A percentile compares a stretch with the other conserved stretches of the same genome.
Conservation (phyloP, 2,113 vertebrate species). For the Osmerus mordax region DNA sequence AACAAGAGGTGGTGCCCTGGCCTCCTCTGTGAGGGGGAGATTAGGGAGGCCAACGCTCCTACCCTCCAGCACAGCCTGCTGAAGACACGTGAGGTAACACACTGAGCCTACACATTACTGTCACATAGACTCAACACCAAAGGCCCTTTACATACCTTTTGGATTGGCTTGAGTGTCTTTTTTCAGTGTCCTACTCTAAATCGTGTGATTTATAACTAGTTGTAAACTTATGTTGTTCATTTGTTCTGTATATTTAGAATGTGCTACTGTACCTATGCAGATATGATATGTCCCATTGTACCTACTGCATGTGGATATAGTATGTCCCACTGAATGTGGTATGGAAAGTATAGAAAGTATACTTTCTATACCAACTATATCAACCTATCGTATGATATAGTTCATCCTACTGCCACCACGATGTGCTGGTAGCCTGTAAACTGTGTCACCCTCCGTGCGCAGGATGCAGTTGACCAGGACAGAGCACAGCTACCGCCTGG, state of each 20-base stretch:
- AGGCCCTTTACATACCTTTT: background rate
- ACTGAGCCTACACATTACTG: conserved; percentile 14
- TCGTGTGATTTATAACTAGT: too few species aligned
- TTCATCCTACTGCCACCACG: background rate
- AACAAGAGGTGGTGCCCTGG: conserved; percentile 61
- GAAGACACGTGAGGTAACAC: conserved; percentile 54
- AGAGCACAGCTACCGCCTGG: background rate
- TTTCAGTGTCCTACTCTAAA: background rate
- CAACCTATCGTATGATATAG: background rate
- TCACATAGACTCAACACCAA: conserved; percentile 20
- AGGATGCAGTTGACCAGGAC: background rate
- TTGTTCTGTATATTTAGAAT: too few species aligned
- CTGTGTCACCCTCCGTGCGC: background rate
- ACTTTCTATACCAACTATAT: too few species aligned
- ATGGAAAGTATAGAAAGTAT: too few species aligned
- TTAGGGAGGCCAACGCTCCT: conserved; percentile 47
- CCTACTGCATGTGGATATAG: too few species aligned
- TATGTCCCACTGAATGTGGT: too few species aligned
- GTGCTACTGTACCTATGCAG: too few species aligned
- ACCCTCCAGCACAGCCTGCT: conserved; percentile 7
- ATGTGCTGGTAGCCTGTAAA: background rate
- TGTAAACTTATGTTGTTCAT: too few species aligned
- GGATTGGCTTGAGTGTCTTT: background rate
- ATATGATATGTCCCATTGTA: too few species aligned
- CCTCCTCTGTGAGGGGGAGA: conserved; percentile 49